A percentile compares a stretch with the other conserved stretches of the same genome.
These are phyloP conservation scores for Meliscaeva auricollis DNA, from an alignment of 2,888 invertebrate species.

Conservation along the genomic window DNA sequence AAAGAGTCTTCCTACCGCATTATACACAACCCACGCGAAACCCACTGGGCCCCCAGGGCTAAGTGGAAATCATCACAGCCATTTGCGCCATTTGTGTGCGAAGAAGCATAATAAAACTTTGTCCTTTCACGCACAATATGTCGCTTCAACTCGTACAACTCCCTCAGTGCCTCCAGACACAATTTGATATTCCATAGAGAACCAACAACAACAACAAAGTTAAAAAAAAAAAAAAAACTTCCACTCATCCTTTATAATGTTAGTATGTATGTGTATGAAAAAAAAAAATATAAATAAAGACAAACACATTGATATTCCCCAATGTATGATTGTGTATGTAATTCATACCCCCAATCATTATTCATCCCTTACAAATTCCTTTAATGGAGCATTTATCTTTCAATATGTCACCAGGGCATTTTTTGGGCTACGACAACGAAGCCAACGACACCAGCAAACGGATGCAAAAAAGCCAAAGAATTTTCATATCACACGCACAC, in stretches of 20 bases:
- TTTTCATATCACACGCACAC: conserved; percentile 45
- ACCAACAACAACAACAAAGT: not conserved
- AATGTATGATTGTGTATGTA: conserved; percentile 45
- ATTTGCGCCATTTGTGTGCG: conserved; percentile 73
- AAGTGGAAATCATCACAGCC: conserved; percentile 74
- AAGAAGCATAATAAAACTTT: conserved; percentile 73
- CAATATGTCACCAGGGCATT: conserved; percentile 71
- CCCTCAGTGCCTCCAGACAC: conserved; percentile 41
- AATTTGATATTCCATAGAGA: conserved; percentile 62
- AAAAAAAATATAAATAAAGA: conserved; percentile 8
- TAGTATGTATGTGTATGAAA: not conserved
- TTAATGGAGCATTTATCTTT: conserved; percentile 76
- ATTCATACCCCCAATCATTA: conserved; percentile 66
- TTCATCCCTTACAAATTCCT: conserved; percentile 72
- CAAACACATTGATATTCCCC: conserved; percentile 27
- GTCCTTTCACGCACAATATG: conserved; percentile 70
- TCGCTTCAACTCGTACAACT: conserved; percentile 58
- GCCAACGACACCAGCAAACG: not conserved
- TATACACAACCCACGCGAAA: conserved; percentile 31
- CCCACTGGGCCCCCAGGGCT: conserved; percentile 38
- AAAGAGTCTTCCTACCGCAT: not conserved
- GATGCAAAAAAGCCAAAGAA: conserved; percentile 41
- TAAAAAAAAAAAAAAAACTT: conserved; percentile 13
- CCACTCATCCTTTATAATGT: conserved; percentile 8
- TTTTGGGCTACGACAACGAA: conserved; percentile 7